Evolutionary conservation across 1,140 invertebrate genomes (phyloP), one percentile per base, ranked within the genome.

Genomic region (Diachasma alloeum): DNA sequence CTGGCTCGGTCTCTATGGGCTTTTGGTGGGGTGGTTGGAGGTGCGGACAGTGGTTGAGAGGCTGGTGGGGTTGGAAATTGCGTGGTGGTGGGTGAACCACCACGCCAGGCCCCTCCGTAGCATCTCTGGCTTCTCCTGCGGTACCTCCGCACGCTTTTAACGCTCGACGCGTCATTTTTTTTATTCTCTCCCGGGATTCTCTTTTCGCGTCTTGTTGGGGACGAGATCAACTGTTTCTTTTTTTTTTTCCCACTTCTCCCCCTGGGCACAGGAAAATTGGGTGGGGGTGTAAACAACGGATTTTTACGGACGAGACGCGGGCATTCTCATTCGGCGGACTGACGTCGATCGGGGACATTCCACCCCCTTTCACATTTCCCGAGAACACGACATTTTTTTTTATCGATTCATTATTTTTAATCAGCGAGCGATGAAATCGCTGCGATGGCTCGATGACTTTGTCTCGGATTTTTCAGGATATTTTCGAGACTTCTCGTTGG

Each of bases 21-120:
- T 84, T 88, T 87, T 88, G 88, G 88, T 89, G 87, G 88, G 87
- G 87, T 85, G 87, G 87, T 88, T 87, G 86, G 87, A 88, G 87
- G 85, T 89, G 86, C 87, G 87, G 87, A 87, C 87, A 88, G 87
- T 89, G 87, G 88, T 88, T 87, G 86, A 87, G 88, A 87, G 84
- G 85, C 86, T 88, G 88, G 88, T 89, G 88, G 88, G 88, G 88
- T 90, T 90, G 88, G 86, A 88, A 89, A 88, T 88, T 87, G 87
- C 86, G 88, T 90, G 88, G 88, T 89, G 88, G 88, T 89, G 87
- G 88, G 84, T 87, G 86, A 85, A 79, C 84, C 79, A 74, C 66
- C 48, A 39, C 31, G 81, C 83, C 82, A 86, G 83, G 85, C 83
- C 78, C 78, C 81, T 81, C 83, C 75, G 81, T 78, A 77, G 77